Evolutionary conservation across 2,888 invertebrate species (phyloP).

Genomic region (Agrilus cyanescens): DNA sequence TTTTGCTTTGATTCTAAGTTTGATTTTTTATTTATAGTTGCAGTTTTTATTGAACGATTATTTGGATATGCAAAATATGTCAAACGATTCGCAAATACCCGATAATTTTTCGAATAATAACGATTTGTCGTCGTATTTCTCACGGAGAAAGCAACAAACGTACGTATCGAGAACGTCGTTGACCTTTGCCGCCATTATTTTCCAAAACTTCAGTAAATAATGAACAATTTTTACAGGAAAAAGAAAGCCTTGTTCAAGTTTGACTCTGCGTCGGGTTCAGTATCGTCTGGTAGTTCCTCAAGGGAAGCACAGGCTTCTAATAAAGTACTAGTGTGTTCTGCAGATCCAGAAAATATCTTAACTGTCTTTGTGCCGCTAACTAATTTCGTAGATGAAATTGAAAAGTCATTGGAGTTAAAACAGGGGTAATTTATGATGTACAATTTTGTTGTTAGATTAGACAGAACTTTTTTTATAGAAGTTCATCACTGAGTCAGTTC

Average conservation of each 20-base stretch:
- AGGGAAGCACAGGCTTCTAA: conserved; percentile 28
- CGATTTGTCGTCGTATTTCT: conserved; percentile 45
- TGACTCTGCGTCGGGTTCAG: conserved; percentile 44
- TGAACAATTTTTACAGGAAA: conserved; percentile 32
- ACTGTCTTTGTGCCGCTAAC: conserved; percentile 73
- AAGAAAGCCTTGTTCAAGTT: conserved; percentile 56
- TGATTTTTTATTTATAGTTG: conserved; percentile 43
- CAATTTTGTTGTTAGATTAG: conserved; percentile 9
- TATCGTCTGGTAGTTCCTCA: conserved; percentile 27
- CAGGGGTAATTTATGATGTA: conserved; percentile 36
- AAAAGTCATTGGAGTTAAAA: conserved; percentile 44
- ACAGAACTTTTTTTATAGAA: conserved; percentile 29
- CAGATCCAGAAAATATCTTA: conserved; percentile 62
- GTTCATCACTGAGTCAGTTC: conserved; percentile 67
- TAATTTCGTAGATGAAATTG: conserved; percentile 75
- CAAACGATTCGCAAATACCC: conserved; percentile 44
- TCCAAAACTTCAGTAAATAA: not conserved
- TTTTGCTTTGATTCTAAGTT: not conserved
- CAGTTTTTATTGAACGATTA: conserved; percentile 78
- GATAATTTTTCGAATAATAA: conserved; percentile 30
- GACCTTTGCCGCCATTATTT: not conserved
- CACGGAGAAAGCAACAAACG: conserved; percentile 38
- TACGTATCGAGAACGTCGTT: conserved; percentile 15
- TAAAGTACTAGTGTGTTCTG: conserved; percentile 61
- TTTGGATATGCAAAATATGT: conserved; percentile 72